Percentiles rank a stretch among this genome's conserved stretches.
These are phyloP conservation scores for Cebidichthys violaceus DNA, from an alignment of 2,113 vertebrate genomes.

Conservation along the genomic window DNA sequence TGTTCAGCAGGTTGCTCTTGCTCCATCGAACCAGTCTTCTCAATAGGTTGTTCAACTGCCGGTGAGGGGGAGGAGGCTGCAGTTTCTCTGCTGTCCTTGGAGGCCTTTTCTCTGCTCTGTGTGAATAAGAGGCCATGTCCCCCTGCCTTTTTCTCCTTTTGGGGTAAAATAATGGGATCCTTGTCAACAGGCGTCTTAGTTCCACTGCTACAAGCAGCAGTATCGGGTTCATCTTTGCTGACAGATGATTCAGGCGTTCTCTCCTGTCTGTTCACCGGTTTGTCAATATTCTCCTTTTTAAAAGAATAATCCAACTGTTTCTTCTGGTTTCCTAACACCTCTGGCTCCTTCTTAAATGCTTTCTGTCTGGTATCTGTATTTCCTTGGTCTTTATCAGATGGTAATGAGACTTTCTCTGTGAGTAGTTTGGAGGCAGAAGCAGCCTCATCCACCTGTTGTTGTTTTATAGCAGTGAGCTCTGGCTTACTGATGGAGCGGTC, in stretches of 20 bases:
- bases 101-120: constrained; percentile 24
- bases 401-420: constrained; percentile 34
- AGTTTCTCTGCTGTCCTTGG: constrained; percentile 22
- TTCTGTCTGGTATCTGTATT: constrained; percentile 22
- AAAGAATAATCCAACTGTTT: constrained; percentile 7
- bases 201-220: constrained; percentile 26
- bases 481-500: constrained; percentile 18
- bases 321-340: constrained; percentile 28
- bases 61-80: constrained; percentile 27
- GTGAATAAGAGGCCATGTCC: constrained; percentile 27
- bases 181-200: constrained; percentile 68
- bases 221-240: constrained; percentile 64
- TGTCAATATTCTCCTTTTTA: constrained; percentile 24
- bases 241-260: constrained; percentile 42
- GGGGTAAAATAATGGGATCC: constrained; percentile 38
- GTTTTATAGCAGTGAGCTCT: constrained; percentile 11
- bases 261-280: constrained; percentile 20
- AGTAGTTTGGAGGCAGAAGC: constrained; percentile 16
- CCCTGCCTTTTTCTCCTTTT: constrained; percentile 49
- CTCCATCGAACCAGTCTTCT: constrained; percentile 20
- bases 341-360: constrained; percentile 11
- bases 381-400: constrained; percentile 28
- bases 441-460: constrained; percentile 12
- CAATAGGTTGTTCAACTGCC: not conserved
- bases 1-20: constrained; percentile 11